Percentiles rank a stretch among this genome's conserved stretches.
Evolutionary conservation across 2,888 invertebrate species (phyloP).

Genomic region (Lutraria lutraria): DNA sequence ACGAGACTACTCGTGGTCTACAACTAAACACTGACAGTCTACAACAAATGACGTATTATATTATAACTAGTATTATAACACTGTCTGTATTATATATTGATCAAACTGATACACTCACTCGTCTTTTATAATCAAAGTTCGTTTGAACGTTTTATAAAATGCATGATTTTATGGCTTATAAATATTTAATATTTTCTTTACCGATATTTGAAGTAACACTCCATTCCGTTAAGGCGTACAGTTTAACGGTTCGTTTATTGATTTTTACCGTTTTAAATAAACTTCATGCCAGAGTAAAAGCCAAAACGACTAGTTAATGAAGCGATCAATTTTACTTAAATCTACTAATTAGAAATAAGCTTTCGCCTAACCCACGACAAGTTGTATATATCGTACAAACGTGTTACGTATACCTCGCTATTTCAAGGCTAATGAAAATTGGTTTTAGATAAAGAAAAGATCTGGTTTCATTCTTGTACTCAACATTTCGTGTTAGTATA

Average conservation of each 20-base stretch:
- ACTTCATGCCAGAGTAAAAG: neutral
- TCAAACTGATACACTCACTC: no score
- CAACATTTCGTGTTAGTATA: neutral
- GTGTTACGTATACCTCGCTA: neutral
- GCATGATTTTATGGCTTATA: neutral
- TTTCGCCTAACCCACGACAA: neutral
- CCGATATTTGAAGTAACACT: neutral
- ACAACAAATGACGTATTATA: no score
- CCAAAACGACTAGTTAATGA: neutral
- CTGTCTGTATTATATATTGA: no score
- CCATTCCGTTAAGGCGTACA: neutral
- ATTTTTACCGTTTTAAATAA: slow-evolving; percentile 2
- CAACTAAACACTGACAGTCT: no score
- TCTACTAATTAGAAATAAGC: neutral
- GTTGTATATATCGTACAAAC: neutral
- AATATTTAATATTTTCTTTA: slow-evolving; percentile 6
- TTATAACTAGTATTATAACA: no score
- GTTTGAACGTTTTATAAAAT: neutral
- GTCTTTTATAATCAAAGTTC: neutral
- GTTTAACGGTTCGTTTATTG: slow-evolving; percentile 2
- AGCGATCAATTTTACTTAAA: slow-evolving; percentile 24
- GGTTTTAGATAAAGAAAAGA: slow-evolving; percentile 14
- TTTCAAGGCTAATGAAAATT: slow-evolving; percentile 13
- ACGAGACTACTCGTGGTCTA: no score
- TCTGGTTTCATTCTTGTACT: neutral